Evolutionary conservation across 2,797 vertebrate species (phyloP), one percentile per base, ranked within the genome.

Genomic region (Myotis planiceps): DNA sequence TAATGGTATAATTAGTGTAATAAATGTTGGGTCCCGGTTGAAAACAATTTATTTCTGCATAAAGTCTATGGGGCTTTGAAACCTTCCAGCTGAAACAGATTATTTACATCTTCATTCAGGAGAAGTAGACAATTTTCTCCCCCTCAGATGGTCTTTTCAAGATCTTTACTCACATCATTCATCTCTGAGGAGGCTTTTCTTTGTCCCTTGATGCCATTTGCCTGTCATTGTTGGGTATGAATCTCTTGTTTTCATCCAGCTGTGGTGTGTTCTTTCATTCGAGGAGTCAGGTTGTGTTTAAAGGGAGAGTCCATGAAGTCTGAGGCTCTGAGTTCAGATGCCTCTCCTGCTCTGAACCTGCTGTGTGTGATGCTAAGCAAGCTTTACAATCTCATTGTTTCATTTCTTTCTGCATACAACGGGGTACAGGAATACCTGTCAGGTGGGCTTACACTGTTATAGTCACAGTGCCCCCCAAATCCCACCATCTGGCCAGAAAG

Each of bases 1-100:
- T 98, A 97, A 98, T 98, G 96, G 65, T 75, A 94, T 95, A 92
- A 98, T 97, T 98, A 97, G 85, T 55, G 34, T 98, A 97, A 97
- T 84, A 98, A 97, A 98, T 97, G 91, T 78, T 94, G 75, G 84
- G 74, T 92, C 82, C 37, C 34, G 60, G 0, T 13, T 96, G 94
- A 93, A 95, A 92, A 71, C 93, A 95, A 98, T 96, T 96, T 93
- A 94, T 95, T 95, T 96, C 69, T 92, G 80, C 74, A 88, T 92
- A 68, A 95, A 97, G 91, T 51, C 87, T 92, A 8, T 84, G 68
- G 95, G 39, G 58, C 75, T 93, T 8, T 19, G 19, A 47, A 78
- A 37, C 14, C 58, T 92, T 92, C 51, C 6, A 55, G 60, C 23
- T 81, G 39, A 96, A 89, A 92, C 27, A 25, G 32, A 94, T 91